Base-by-base conservation (phyloP, 2,797 vertebrate species). In the Danio jaintianensis region DNA sequence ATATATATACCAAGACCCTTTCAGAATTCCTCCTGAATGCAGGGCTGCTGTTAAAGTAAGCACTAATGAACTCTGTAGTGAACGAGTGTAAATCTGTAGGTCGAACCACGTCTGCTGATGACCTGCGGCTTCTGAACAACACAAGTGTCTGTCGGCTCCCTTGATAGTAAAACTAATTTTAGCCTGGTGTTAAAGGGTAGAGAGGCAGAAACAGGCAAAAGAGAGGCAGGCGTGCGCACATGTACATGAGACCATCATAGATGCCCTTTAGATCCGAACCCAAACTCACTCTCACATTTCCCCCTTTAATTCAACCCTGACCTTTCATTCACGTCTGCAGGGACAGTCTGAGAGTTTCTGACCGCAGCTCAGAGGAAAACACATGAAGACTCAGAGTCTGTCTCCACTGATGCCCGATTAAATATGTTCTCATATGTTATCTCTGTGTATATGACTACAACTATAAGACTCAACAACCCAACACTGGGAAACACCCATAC, bases 301-400 rank as follows among this genome's bases (percentile, higher is more conserved):
- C 59, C 43, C 7, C 47, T 75, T 55, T 53, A 73, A 48, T 52
- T 76, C 59, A 79, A 82, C 86, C 63, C 79, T 87, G 75, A 85
- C 83, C 85, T 85, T 80, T 87, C 73, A 50, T 63, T 81, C 47
- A 69, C 29, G 48, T 67, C 73, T 45, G 64, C 20, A 80, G 85
- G 82, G 82, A 80, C 61, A 5, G 73, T 86, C 81, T 74, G 48
- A 52, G 42, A 38, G 7, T 18, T 50, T 58, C 77, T 52, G 29
- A 7, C 8, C 2, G 2, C 36, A 4, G 18, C 36, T 3, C 9
- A 53, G 11, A 71, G 38, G 29, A 36, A 50, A 50, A 80, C 5
- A 75, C 3, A 18, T 45, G 15, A 47, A 45, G 61, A 47, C 52
- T 9, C 6, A 59, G 55, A 15, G 29, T 4, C 29, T 38, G 61